Evolutionary conservation across 2,797 vertebrate genomes (phyloP), one percentile per base, ranked within the genome.

Genomic region (Basileuterus tristriatus): DNA sequence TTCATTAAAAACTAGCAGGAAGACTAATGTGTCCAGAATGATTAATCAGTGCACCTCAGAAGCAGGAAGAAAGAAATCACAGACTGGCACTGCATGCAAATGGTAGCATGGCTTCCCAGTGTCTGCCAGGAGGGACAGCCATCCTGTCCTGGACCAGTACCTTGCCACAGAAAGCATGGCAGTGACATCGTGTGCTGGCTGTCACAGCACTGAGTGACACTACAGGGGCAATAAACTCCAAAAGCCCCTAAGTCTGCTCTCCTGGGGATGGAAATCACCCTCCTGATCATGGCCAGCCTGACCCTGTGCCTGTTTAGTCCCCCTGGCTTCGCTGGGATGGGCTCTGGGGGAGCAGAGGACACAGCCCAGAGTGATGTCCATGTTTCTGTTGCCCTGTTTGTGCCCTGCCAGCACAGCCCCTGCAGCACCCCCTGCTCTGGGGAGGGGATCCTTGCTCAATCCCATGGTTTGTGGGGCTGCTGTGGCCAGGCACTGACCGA

Each of bases 361-460:
- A 7, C 22, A 44, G 52, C 37, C 21, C 67, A 46, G 27, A 6
- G 1, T 0, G 3, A 16, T 59, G 43, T 1, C 47, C 12, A 0
- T 6, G 55, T 19, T 72, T 21, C 2, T 6, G 6, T 5, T 18
- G 23, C 64, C 12, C 8, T 2, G 27, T 37, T 17, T 62, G 43
- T 17, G 44, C 50, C 22, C 29, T 58, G 71, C 27, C 59, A 64
- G 32, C 62, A 64, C 27, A n/a, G 17, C 26, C 41, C 49, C 41
- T 39, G 46, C 55, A 53, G 70, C 30, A 62, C 8, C 1, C 44
- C 52, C 68, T 60, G 52, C 56, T 34, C 83, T 34, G 62, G 37
- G 5, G 50, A 43, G 36, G 5, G 22, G 12, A 9, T 5, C 46
- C 22, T n/a, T 12, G 15, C 30, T 55, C 8, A 50, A 58, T 29